Base-by-base conservation (phyloP, 2,888 invertebrate genomes). In the Tolmerus cingulatus region DNA sequence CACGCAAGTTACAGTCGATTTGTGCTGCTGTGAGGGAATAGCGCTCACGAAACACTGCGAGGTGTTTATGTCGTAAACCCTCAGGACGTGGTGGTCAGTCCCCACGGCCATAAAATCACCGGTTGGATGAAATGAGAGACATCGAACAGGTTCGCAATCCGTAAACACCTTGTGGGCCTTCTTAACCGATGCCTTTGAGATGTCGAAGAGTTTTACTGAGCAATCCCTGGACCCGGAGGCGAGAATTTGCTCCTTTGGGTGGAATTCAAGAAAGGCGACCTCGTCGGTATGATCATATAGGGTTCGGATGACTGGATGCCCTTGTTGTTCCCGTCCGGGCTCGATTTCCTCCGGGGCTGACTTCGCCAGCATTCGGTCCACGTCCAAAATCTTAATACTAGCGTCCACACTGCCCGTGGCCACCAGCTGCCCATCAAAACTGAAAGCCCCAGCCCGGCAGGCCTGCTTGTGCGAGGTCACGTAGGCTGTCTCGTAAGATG, bases 361-460 rank as follows among this genome's bases (percentile, higher is more conserved):
- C 92, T 99, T 99, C 0, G 99, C 98, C 91, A 99, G 93, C 98
- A 99, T 99, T 88, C 99, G 95, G 90, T 99, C 99, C n/a, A 99
- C 99, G 91, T 99, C 99, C 88, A 99, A 93, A 90, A 99, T 98
- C 94, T 99, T 99, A 87, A 99, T 99, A 89, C 99, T 99, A 1
- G 99, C 98, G 93, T 99, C 99, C 0, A 98, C 98, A 89, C 99
- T 99, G 16, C 99, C 99, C 0, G 99, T 99, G 0, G 99, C 99
- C 14, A 99, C 97, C 0, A 99, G 93, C 89, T 98, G 97, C 0
- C 99, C 99, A 93, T 98, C 98, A 9, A 95, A 94, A 89, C 98
- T 98, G 92, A 99, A 99, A 3, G 98, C 98, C 7, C 98, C 99
- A 0, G 99, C 97, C 86, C 99, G 94, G 89, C 99, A 99, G 87